phyloP scores from a whole-genome alignment of 2,113 vertebrate species.

The Chaenogobius annularis region DNA sequence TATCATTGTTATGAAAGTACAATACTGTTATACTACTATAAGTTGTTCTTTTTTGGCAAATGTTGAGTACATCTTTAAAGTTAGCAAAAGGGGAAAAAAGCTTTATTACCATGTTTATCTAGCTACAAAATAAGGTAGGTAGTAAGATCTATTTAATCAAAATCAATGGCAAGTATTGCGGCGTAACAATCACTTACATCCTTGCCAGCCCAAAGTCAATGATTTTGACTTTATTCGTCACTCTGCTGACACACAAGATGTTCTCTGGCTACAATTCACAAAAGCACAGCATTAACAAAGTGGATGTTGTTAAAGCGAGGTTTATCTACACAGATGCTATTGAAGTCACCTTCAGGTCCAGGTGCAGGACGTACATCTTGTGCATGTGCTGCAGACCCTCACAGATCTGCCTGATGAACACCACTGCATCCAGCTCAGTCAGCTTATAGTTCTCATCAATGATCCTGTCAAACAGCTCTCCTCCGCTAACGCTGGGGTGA shows the following conservation, averaged over 20 bases:
- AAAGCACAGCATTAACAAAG: neutral
- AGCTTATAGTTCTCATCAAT: slow-evolving; percentile 93
- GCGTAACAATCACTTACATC: slow-evolving; percentile 56
- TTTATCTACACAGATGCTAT: neutral
- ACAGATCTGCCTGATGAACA: slow-evolving; percentile 95
- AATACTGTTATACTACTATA: too few relatives aligned
- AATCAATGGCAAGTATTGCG: neutral
- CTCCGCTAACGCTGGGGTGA: slow-evolving; percentile 73
- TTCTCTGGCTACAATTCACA: slow-evolving; percentile 75
- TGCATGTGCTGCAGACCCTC: slow-evolving; percentile 95
- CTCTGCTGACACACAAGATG: slow-evolving; percentile 79
- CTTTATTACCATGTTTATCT: too few relatives aligned
- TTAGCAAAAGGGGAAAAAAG: too few relatives aligned
- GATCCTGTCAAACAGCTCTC: slow-evolving; percentile 86
- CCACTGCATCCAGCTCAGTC: slow-evolving; percentile 90
- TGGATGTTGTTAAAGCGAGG: neutral
- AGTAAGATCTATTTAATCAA: neutral
- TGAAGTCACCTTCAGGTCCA: slow-evolving; percentile 91
- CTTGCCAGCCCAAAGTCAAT: slow-evolving; percentile 82
- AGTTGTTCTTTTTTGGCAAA: too few relatives aligned
- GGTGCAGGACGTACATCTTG: slow-evolving; percentile 94
- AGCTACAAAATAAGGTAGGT: too few relatives aligned
- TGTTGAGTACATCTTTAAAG: too few relatives aligned
- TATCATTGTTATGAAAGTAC: too few relatives aligned
- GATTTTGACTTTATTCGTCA: slow-evolving; percentile 80